A percentile compares a stretch with the other conserved stretches of the same genome.
phyloP scores from a whole-genome alignment of 2,113 vertebrate genomes.

The Perca flavescens region DNA sequence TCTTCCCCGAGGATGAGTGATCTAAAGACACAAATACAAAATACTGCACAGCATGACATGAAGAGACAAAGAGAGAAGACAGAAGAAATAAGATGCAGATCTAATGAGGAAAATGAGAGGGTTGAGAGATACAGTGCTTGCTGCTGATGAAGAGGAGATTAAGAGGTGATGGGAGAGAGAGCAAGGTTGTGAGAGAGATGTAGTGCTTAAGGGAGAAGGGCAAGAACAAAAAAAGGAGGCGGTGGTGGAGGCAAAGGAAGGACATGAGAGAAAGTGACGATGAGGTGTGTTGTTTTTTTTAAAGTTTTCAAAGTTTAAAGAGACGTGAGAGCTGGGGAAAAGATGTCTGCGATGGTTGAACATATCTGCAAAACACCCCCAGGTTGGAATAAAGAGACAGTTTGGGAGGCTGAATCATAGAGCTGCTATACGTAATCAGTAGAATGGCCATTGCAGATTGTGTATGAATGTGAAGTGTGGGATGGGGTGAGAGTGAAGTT shows the following conservation, averaged over 20 bases:
- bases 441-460: conserved; percentile 24
- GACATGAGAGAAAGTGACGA: conserved; percentile 33
- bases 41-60: background rate
- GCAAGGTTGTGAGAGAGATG: conserved; percentile 26
- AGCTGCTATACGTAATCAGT: conserved; percentile 40
- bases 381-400: conserved; percentile 57
- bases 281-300: conserved; percentile 42
- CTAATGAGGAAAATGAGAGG: conserved; percentile 63
- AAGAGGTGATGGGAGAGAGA: conserved; percentile 39
- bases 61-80: conserved; percentile 24
- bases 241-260: conserved; percentile 18
- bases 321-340: conserved; percentile 34
- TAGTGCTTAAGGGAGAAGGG: conserved; percentile 43
- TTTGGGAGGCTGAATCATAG: conserved; percentile 52
- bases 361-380: conserved; percentile 55
- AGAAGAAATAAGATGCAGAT: conserved; percentile 23
- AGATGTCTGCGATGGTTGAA: conserved; percentile 34
- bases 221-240: conserved; percentile 25
- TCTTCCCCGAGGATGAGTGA: conserved; percentile 28
- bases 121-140: conserved; percentile 14
- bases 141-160: conserved; percentile 63
- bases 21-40: conserved; percentile 33
- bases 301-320: conserved; percentile 59
- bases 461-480: conserved; percentile 38
- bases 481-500: conserved; percentile 39